These are phyloP conservation scores for Hirtodrosophila histrioides DNA, from an alignment of 2,888 invertebrate species.

Conservation along the genomic window DNA sequence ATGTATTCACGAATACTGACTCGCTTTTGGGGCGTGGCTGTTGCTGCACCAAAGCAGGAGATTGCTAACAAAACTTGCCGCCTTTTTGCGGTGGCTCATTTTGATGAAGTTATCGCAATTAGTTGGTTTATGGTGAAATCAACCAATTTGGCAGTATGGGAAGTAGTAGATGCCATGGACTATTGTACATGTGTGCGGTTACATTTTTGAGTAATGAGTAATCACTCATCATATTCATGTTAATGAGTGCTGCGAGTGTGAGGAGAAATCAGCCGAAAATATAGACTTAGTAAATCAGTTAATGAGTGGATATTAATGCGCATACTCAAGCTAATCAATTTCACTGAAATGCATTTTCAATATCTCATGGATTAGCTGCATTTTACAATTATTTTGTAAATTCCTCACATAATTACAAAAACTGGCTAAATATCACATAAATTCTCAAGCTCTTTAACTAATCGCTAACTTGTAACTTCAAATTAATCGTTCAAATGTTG, in stretches of 20 bases:
- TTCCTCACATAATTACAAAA: too few species aligned
- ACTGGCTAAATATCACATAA: too few species aligned
- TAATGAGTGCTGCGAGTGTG: not conserved
- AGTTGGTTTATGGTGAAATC: slow-evolving; percentile 39
- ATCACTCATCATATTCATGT: slow-evolving; percentile 9
- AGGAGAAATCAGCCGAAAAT: not conserved
- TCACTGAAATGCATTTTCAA: too few species aligned
- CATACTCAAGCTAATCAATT: too few species aligned
- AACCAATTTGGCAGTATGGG: slow-evolving; percentile 36
- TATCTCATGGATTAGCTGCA: too few species aligned
- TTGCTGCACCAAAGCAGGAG: slow-evolving; percentile 12
- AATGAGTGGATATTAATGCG: not conserved
- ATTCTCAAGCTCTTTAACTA: too few species aligned
- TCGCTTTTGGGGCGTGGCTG: slow-evolving; percentile 35
- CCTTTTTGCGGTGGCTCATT: slow-evolving; percentile 25
- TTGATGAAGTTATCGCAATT: slow-evolving; percentile 56
- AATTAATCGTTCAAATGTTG: too few species aligned
- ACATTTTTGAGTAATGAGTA: slow-evolving; percentile 14
- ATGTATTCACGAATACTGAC: slow-evolving; percentile 5
- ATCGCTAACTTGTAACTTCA: too few species aligned
- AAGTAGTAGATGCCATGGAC: slow-evolving; percentile 18
- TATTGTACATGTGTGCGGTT: slow-evolving; percentile 4
- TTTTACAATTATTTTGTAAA: too few species aligned
- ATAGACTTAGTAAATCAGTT: not conserved
- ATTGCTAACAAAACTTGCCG: slow-evolving; percentile 19